Base-by-base conservation (phyloP, 2,888 invertebrate genomes). In the Pterostichus niger region DNA sequence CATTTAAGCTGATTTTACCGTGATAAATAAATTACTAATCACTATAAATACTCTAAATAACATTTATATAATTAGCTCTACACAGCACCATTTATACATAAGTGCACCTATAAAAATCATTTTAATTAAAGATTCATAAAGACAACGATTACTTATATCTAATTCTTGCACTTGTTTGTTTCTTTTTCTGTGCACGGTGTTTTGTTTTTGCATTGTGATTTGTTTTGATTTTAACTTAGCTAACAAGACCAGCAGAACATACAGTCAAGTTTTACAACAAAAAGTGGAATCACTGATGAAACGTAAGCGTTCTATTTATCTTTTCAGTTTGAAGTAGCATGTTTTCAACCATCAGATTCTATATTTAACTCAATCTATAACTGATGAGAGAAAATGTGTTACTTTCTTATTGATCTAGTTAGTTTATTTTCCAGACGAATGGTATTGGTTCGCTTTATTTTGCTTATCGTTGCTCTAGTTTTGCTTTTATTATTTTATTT, bases 231-330 rank as follows among this genome's bases (percentile, higher is more conserved):
- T 84, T 85, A 78, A 83, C 77, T 40, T 84, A 83, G 83, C 82
- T 86, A 88, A 89, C 88, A 85, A 87, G 88, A 85, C 88, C 88
- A 80, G 89, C 88, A 87, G 87, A 84, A 89, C 90, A 77, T 89
- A 89, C 85, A 88, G 89, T 73, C 89, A 89, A 85, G 89, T 89
- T 85, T 86, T 90, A 85, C 87, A 86, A 84, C 87, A 88, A 79
- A 89, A 89, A 85, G 89, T 90, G 82, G 87, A 87, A 84, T 86
- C 89, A 85, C 88, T 90, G 77, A 88, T 88, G 88, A 86, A 87
- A 87, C 87, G 90, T 90, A 89, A 90, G 90, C 86, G 86, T 77
- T 85, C 77, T 84, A 80, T 83, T 84, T 86, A 82, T 85, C 82
- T 59, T 84, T 84, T 85, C 40, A 40, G 40, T 40, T 40, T 40